These are phyloP conservation scores for Penelope pileata DNA, from an alignment of 2,113 vertebrate genomes.

Conservation along the genomic window DNA sequence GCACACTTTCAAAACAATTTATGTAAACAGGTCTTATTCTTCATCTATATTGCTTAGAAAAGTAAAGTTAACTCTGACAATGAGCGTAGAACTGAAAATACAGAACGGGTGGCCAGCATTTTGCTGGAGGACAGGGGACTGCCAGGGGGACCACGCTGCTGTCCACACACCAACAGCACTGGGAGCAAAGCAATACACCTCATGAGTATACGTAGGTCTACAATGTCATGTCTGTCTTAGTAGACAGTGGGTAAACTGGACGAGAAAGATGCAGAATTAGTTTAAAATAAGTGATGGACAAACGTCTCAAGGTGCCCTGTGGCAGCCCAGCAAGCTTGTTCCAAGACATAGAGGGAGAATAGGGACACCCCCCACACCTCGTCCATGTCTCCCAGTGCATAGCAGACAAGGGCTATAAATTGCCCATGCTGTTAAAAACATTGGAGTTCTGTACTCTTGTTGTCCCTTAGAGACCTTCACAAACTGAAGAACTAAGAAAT, in stretches of 20 bases:
- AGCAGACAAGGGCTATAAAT: neutral
- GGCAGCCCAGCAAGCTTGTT: neutral
- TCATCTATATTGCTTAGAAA: neutral
- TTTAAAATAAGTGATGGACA: neutral
- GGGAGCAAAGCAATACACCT: neutral
- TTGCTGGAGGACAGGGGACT: neutral
- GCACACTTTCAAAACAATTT: neutral
- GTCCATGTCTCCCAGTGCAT: neutral
- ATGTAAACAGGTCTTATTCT: neutral
- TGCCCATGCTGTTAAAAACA: neutral
- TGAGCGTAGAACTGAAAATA: neutral
- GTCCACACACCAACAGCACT: accelerated
- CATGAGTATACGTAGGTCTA: neutral
- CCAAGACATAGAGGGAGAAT: accelerated
- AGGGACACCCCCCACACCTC: neutral
- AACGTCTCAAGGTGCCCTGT: neutral
- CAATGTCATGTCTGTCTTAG: neutral
- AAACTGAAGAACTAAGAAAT: neutral
- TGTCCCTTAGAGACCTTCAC: neutral
- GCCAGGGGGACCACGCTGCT: accelerated
- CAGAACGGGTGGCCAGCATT: neutral
- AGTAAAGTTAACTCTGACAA: neutral
- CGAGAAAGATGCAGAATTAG: neutral
- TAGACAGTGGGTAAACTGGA: neutral
- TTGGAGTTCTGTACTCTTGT: neutral